A percentile compares a stretch with the other conserved stretches of the same genome.
These are phyloP conservation scores for Pangasianodon gigas DNA, from an alignment of 2,113 vertebrate species.

Conservation along the genomic window DNA sequence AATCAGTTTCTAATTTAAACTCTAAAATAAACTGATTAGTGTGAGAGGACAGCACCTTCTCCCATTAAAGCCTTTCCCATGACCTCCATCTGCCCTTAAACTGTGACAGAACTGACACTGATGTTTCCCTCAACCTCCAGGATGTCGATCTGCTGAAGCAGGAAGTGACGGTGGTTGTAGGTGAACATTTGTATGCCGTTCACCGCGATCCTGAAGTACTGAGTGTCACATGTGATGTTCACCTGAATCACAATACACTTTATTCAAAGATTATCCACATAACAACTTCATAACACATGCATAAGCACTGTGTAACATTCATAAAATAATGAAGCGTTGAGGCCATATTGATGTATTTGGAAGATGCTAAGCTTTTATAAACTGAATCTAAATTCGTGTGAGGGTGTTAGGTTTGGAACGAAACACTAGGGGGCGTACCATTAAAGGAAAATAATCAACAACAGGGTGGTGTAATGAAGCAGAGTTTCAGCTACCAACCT, in stretches of 20 bases:
- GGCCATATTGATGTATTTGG: neutral
- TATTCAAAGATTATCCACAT: neutral
- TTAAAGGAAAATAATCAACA: neutral
- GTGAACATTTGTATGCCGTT: slow-evolving; percentile 39
- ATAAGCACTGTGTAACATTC: neutral
- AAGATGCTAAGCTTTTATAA: neutral
- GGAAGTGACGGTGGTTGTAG: slow-evolving; percentile 45
- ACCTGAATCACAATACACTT: slow-evolving; percentile 23
- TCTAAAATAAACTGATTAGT: neutral
- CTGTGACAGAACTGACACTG: slow-evolving; percentile 28
- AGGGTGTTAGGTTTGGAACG: neutral
- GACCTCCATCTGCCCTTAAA: slow-evolving; percentile 11
- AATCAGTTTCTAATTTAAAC: neutral
- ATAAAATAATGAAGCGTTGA: neutral
- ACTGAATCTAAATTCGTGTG: neutral
- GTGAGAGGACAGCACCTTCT: neutral
- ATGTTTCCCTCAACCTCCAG: slow-evolving; percentile 49
- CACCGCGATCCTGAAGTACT: slow-evolving; percentile 42
- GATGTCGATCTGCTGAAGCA: slow-evolving; percentile 43
- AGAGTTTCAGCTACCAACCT: neutral
- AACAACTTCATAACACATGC: no score
- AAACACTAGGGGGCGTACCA: neutral
- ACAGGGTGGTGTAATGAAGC: neutral
- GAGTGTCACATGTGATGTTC: slow-evolving; percentile 34
- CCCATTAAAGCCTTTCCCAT: neutral